Base-by-base conservation (phyloP, 2,113 vertebrate genomes). In the Pithys albifrons region DNA sequence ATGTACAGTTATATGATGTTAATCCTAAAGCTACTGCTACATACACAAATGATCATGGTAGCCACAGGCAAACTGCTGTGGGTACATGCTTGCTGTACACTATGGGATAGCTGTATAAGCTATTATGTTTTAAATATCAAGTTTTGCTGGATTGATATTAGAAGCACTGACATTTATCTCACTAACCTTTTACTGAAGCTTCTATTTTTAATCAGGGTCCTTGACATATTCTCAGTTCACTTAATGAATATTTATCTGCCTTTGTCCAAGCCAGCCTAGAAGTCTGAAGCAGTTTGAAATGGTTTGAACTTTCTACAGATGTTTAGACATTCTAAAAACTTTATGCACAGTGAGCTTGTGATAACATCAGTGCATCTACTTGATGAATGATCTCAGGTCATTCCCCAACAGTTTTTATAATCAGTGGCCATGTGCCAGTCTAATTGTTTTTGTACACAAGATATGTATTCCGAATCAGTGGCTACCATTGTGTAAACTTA, bases 111-210 rank as follows among this genome's bases (percentile, higher is more conserved):
- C 52, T 69, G 8, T 58, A 45, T 80, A 67, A 71, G 33, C 23
- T 69, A 25, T 79, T 85, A 72, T 13, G 43, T 75, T 85, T 75
- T 70, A 78, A 87, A 85, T 74, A 89, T 1, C 70, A 66, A 24
- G 9, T 73, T 87, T 86, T 81, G 51, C 58, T 54, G 41, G n/a
- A 88, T 69, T 85, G 69, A 7, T 95, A 43, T 10, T 76, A 75
- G 73, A 72, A 87, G 52, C 70, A 86, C 22, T 89, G 89, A 65
- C 48, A 61, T 94, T 94, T 89, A 84, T 59, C 54, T 89, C 37
- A 85, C 62, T 89, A 89, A 79, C 74, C 58, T 96, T 87, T 93
- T 64, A n/a, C 57, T 71, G 54, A 85, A 75, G 33, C 51, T 88
- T 93, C 55, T 93, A 6, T 67, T 91, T 89, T 93, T 88, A 88